Base-by-base conservation (phyloP, 2,888 invertebrate genomes). In the Chelonus formosanus region DNA sequence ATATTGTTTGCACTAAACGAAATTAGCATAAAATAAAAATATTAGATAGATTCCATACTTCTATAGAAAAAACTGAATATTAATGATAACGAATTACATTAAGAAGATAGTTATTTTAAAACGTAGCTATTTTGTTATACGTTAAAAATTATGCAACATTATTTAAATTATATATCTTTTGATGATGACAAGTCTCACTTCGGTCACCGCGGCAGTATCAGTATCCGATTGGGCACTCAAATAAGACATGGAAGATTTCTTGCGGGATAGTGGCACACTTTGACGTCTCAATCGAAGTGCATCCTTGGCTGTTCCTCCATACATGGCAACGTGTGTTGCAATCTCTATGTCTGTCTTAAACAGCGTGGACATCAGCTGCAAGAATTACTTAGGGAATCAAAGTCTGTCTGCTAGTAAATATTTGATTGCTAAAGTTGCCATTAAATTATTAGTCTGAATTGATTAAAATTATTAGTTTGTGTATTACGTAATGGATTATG, bases 291-390 rank as follows among this genome's bases (percentile, higher is more conserved):
- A 78, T 71, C 76, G 78, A 70, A 84, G 75, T 68, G 84, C 83
- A 70, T 84, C 84, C 80, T 78, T 79, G 75, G 80, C 72, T 5
- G 80, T 82, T 73, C 84, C 82, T 80, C 84, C 80, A 74, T 77
- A 76, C 76, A 84, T 76, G 66, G 85, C 85, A 73, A 85, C 81
- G 76, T 87, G 86, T 67, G 88, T 86, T 50, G 88, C 88, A 67
- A 86, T 85, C 75, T 87, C 86, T 85, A 92, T 86, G 85, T 92
- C 91, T 79, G 91, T 91, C 89, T 92, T 92, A 87, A 93, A 87
- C 75, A 90, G 90, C 80, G 90, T 89, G 84, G 90, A 90, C 87
- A 94, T 88, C 84, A 94, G 88, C 92, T 94, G 88, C 71, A 84
- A 72, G 65, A 67, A 72, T 71, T 65, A 71, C 70, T 70, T 70